Evolutionary conservation across 1,140 invertebrate genomes (phyloP).

Genomic region (Physella acuta): DNA sequence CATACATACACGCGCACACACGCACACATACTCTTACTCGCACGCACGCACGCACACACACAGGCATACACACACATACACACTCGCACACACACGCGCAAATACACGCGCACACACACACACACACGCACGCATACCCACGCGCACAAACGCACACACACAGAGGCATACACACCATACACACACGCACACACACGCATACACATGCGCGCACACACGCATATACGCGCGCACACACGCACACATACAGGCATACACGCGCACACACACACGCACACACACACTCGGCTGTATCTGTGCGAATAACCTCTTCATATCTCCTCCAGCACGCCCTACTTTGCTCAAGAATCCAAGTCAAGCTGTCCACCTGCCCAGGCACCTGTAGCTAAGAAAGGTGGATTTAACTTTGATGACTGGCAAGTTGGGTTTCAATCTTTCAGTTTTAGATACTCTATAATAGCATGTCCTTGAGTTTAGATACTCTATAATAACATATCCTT

Average conservation of each 20-base stretch:
- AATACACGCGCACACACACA: too few species aligned
- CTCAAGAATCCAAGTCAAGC: neutral
- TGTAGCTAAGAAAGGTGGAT: slow-evolving; percentile 2
- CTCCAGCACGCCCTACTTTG: neutral
- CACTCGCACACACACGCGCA: too few species aligned
- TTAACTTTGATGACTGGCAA: slow-evolving; percentile 3
- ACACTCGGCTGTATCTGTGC: neutral
- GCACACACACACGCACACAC: neutral
- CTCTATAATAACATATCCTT: too few species aligned
- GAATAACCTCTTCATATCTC: neutral
- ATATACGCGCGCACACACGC: neutral
- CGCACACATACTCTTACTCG: too few species aligned
- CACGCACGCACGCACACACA: too few species aligned
- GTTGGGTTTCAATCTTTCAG: neutral
- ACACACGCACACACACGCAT: neutral
- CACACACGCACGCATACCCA: too few species aligned
- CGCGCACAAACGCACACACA: neutral
- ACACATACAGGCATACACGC: neutral
- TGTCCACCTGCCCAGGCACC: neutral
- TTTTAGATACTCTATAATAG: too few species aligned
- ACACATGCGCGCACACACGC: neutral
- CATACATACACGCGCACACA: too few species aligned
- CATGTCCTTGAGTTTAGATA: too few species aligned
- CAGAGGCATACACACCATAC: neutral
- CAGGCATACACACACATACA: too few species aligned